Percentiles rank a stretch among this genome's conserved stretches.
These are phyloP conservation scores for Stichodactyla mertensii DNA, from an alignment of 64 coral and sea anemone species.

Conservation along the genomic window DNA sequence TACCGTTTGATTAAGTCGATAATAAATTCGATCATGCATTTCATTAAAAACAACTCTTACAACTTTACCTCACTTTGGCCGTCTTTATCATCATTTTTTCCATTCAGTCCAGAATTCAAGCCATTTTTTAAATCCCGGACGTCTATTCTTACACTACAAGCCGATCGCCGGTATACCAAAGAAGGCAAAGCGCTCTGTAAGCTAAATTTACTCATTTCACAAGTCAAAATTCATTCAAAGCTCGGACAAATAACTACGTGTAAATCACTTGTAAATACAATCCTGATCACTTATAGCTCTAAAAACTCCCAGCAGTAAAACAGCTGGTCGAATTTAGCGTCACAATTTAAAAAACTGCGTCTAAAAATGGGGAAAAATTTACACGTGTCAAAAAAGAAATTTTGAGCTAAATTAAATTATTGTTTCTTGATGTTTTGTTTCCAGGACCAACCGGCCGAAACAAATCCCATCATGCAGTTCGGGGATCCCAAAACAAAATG, in stretches of 20 bases:
- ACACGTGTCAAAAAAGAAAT: neutral
- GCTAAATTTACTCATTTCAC: neutral
- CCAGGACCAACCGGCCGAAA: neutral
- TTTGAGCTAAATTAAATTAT: neutral
- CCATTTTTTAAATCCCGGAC: neutral
- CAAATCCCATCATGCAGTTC: too few relatives aligned
- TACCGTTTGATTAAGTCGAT: neutral
- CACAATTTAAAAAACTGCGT: neutral
- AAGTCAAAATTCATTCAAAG: neutral
- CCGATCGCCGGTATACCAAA: neutral
- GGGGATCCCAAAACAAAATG: neutral
- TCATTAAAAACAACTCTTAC: too few relatives aligned
- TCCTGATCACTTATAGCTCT: too few relatives aligned
- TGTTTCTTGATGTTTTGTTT: neutral
- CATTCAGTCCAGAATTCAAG: neutral
- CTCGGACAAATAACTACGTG: too few relatives aligned
- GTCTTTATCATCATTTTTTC: neutral
- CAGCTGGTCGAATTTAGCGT: too few relatives aligned
- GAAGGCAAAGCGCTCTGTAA: neutral
- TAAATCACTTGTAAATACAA: too few relatives aligned
- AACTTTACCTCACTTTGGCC: neutral
- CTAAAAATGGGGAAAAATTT: too few relatives aligned
- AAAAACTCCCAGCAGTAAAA: too few relatives aligned
- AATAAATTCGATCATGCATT: too few relatives aligned
- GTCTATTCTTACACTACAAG: neutral